Evolutionary conservation across 1,140 invertebrate genomes (phyloP).

Genomic region (Lethrus apterus): DNA sequence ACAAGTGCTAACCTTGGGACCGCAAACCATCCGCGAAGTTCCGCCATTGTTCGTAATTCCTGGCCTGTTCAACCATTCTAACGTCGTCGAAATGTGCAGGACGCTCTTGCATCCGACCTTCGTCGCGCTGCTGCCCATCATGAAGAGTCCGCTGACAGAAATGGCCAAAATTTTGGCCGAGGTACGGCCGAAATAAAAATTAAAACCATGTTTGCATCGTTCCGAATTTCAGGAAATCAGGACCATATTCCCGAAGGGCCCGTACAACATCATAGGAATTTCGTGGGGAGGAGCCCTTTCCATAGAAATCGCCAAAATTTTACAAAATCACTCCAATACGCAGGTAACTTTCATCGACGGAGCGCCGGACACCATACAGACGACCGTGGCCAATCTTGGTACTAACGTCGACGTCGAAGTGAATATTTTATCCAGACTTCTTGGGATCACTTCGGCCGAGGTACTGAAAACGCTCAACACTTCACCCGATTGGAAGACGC

Average conservation of each 20-base stretch:
- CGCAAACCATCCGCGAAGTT: constrained; percentile 32
- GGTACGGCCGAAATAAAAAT: constrained; percentile 5
- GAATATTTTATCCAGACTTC: constrained; percentile 29
- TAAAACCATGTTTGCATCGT: background rate
- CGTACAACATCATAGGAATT: constrained; percentile 37
- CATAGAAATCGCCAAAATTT: constrained; percentile 35
- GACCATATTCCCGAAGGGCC: constrained; percentile 31
- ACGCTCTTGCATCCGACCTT: constrained; percentile 35
- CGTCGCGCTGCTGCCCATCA: constrained; percentile 28
- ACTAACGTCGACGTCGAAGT: constrained; percentile 24
- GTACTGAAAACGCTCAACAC: constrained; percentile 22
- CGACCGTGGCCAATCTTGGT: constrained; percentile 31
- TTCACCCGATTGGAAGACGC: background rate
- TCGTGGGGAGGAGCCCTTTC: constrained; percentile 38
- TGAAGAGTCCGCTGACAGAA: constrained; percentile 20
- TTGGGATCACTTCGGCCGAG: constrained; percentile 26
- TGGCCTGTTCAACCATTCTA: constrained; percentile 28
- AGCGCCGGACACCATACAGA: constrained; percentile 34
- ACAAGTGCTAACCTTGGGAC: constrained; percentile 33
- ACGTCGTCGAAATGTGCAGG: constrained; percentile 26
- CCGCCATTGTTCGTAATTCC: constrained; percentile 39
- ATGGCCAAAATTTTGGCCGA: constrained; percentile 24
- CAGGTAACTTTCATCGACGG: constrained; percentile 37
- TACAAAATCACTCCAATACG: constrained; percentile 29
- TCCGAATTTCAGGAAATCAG: constrained; percentile 29